Conservation (phyloP, 64 coral and sea anemone genomes). For the Montipora foliosa region DNA sequence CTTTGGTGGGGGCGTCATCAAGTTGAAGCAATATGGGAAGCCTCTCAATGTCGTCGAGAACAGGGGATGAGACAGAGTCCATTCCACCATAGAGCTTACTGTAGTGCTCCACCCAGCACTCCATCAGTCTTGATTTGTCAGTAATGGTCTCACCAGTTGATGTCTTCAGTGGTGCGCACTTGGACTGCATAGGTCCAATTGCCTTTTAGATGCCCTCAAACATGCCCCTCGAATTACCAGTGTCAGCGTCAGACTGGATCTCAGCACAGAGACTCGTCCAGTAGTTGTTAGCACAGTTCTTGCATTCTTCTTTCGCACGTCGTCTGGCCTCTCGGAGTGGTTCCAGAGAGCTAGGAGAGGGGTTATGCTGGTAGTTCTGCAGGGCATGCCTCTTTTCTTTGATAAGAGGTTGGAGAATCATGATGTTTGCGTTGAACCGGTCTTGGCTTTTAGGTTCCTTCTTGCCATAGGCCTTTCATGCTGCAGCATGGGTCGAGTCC, state of each 20-base stretch:
- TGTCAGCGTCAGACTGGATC: not conserved
- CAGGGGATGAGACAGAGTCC: not conserved
- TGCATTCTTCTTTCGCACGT: not conserved
- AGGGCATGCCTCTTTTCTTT: not conserved
- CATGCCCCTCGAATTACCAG: not conserved
- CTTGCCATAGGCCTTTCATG: not conserved
- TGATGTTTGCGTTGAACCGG: conserved; percentile 25
- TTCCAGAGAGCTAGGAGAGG: not conserved
- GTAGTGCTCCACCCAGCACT: conserved; percentile 27
- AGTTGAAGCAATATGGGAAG: not conserved
- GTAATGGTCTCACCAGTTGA: not conserved
- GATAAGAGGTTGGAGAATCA: not conserved
- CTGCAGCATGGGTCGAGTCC: not conserved
- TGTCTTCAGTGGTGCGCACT: not conserved
- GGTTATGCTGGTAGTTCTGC: not conserved
- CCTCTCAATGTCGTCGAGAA: not conserved
- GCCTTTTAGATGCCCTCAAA: not conserved
- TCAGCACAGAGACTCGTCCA: not conserved
- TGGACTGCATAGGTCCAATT: not conserved
- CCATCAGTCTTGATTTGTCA: not conserved
- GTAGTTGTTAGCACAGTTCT: not conserved
- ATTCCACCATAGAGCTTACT: not conserved
- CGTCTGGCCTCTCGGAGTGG: not conserved
- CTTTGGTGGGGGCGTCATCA: not conserved
- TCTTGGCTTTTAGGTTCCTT: not conserved